Base-by-base conservation (phyloP, 2,797 vertebrate species). In the Halcyon chelicuti region DNA sequence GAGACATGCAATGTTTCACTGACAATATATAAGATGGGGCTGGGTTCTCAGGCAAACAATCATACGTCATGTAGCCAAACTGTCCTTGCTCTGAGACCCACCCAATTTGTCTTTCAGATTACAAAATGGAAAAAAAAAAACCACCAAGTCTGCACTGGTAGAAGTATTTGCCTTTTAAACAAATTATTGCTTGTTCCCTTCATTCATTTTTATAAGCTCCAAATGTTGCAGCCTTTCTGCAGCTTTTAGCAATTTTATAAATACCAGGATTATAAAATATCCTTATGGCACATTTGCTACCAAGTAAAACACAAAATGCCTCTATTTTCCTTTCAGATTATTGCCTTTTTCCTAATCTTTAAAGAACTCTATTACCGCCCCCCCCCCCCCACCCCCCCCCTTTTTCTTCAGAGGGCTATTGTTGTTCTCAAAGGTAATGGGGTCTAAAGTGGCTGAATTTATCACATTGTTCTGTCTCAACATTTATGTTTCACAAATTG, bases 131-230 rank as follows among this genome's bases (percentile, higher is more conserved):
- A 52, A 47, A 65, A 52, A 0, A 39, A 73, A 37, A 37, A 37
- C 9, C 37, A 25, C 0, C 39, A 78, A 31, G 33, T n/a, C 31
- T 86, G n/a, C n/a, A 29, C 8, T 25, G 25, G 28, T 67, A 55
- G 29, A 86, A 70, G 58, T 47, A 29, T 39, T 81, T 93, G 13
- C 31, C 35, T 63, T 86, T 95, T 37, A 79, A 82, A 58, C 31
- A 73, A 67, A 76, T 76, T 12, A 3, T 29, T 70, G 14, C 47
- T 70, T 57, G 22, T 49, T 72, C 28, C 21, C 11, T 90, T 72
- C 12, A 18, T 73, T 55, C 0, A 0, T 57, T 46, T 61, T 65
- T n/a, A 42, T 31, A 33, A 19, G n/a, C 35, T 72, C 4, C 40
- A 92, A 87, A 75, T 54, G 33, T 25, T 55, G 70, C 31, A 88